A percentile compares a stretch with the other conserved stretches of the same genome.
phyloP scores from a whole-genome alignment of 2,888 invertebrate species.

The Cyaniris semiargus region DNA sequence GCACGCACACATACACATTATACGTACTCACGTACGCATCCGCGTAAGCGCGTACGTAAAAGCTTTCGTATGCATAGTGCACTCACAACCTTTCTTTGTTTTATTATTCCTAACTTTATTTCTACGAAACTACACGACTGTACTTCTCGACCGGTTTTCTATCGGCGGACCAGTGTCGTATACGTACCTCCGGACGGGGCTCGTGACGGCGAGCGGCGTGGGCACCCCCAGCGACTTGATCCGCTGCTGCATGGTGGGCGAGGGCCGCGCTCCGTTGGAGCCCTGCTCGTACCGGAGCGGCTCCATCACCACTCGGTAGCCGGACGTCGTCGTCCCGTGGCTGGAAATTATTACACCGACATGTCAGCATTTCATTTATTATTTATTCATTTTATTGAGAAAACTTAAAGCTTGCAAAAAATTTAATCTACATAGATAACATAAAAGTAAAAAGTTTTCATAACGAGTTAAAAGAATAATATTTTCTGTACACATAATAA shows the following conservation, averaged over 20 bases:
- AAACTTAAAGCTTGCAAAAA: too few species aligned
- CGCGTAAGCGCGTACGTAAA: neutral
- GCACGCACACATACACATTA: neutral
- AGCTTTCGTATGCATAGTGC: neutral
- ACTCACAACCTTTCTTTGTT: neutral
- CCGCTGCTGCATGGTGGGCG: slow-evolving; percentile 94
- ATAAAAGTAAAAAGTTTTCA: too few species aligned
- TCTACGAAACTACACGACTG: neutral
- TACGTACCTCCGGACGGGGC: slow-evolving; percentile 90
- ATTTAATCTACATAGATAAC: too few species aligned
- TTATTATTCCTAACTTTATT: neutral
- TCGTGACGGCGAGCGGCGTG: slow-evolving; percentile 92
- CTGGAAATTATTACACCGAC: slow-evolving; percentile 48
- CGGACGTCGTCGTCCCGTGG: slow-evolving; percentile 70
- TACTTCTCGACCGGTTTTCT: neutral
- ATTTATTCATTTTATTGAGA: too few species aligned
- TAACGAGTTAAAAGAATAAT: too few species aligned
- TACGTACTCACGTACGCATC: neutral
- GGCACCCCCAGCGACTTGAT: slow-evolving; percentile 94
- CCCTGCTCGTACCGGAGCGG: slow-evolving; percentile 69
- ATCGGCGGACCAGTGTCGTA: neutral
- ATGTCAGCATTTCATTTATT: neutral
- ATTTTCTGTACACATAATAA: too few species aligned
- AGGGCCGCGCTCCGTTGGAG: slow-evolving; percentile 76
- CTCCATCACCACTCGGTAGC: slow-evolving; percentile 78